Evolutionary conservation across 2,797 vertebrate species (phyloP).

Genomic region (Manis pentadactyla): DNA sequence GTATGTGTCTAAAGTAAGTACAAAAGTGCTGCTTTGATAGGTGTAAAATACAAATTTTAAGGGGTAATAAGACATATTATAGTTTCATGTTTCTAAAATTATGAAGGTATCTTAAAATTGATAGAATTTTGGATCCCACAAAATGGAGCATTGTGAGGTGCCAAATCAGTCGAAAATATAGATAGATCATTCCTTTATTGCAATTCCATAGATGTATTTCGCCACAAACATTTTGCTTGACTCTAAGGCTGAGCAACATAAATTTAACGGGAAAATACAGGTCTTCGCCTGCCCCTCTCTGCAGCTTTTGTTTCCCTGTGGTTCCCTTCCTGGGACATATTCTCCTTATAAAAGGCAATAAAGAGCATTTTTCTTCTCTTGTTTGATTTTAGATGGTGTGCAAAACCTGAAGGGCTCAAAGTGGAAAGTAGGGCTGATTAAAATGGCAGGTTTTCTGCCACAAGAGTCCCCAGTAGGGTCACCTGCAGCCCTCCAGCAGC

Average conservation of each 20-base stretch:
- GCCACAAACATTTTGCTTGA: background rate
- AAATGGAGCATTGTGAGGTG: background rate
- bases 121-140: background rate
- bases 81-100: conserved; percentile 28
- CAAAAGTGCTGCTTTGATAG: background rate
- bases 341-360: background rate
- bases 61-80: background rate
- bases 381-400: background rate
- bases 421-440: background rate
- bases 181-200: background rate
- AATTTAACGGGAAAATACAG: background rate
- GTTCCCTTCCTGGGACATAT: background rate
- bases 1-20: background rate
- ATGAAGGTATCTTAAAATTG: background rate
- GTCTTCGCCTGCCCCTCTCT: background rate
- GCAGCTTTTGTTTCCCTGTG: background rate
- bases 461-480: background rate
- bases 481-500: background rate
- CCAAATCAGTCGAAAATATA: background rate
- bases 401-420: background rate
- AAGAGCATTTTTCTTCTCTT: background rate
- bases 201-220: background rate
- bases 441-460: background rate
- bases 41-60: background rate
- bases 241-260: background rate